Percentiles rank a stretch among this genome's conserved stretches.
Conservation (phyloP, 2,888 invertebrate species). For the Drosophila neotestacea region DNA sequence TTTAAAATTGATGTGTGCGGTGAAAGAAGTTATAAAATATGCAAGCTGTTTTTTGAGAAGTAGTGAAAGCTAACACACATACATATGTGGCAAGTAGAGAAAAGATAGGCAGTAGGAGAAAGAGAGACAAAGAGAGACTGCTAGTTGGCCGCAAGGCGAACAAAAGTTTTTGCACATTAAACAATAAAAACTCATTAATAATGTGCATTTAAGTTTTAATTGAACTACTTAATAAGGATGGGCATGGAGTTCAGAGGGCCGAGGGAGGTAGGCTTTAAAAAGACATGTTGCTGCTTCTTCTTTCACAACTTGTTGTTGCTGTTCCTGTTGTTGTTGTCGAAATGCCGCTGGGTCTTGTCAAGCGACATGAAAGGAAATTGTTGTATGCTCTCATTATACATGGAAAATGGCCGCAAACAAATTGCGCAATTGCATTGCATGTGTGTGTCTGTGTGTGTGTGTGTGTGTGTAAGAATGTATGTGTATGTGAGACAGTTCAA, state of each 20-base stretch:
- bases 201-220: conserved; percentile 78
- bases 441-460: neutral
- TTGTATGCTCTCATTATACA: conserved; percentile 61
- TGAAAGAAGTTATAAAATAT: conserved; percentile 61
- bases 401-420: conserved; percentile 60
- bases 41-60: conserved; percentile 39
- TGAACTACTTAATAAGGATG: conserved; percentile 74
- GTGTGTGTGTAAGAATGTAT: neutral
- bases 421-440: conserved; percentile 39
- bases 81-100: neutral
- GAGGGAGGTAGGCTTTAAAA: conserved; percentile 12
- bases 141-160: conserved; percentile 57
- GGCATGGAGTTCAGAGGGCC: neutral
- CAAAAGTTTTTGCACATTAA: conserved; percentile 66
- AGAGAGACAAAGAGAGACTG: conserved; percentile 6
- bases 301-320: neutral
- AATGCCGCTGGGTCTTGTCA: conserved; percentile 40
- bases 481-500: neutral
- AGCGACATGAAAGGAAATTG: conserved; percentile 62
- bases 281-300: conserved; percentile 25
- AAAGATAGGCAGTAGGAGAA: neutral
- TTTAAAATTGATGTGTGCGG: conserved; percentile 56
- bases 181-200: conserved; percentile 81
- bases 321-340: conserved; percentile 17
- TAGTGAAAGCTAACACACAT: conserved; percentile 4